phyloP scores from a whole-genome alignment of 2,888 invertebrate species.

The Aelia acuminata region DNA sequence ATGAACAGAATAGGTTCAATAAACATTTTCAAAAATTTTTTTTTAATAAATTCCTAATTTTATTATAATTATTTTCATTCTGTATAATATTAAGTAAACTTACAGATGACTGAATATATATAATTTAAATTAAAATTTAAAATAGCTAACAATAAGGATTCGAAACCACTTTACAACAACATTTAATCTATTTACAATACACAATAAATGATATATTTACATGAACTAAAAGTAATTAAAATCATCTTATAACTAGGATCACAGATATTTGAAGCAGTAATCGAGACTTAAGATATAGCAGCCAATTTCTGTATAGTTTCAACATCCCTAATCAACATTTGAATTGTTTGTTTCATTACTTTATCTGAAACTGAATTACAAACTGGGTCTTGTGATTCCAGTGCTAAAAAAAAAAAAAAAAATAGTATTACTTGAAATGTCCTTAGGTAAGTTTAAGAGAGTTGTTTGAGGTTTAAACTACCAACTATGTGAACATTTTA shows the following conservation, averaged over 20 bases:
- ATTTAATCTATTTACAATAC: conserved; percentile 36
- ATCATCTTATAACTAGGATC: conserved; percentile 29
- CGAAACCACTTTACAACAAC: not conserved
- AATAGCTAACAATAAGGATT: not conserved
- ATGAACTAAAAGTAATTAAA: conserved; percentile 2
- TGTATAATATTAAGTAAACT: not conserved
- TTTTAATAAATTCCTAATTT: not conserved
- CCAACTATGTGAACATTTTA: not conserved
- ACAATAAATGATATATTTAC: not conserved
- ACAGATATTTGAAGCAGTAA: conserved; percentile 31
- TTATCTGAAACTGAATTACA: conserved; percentile 73
- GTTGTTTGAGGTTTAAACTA: too few species aligned
- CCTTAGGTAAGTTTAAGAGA: not conserved
- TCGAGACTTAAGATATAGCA: conserved; percentile 67
- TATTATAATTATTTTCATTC: not conserved
- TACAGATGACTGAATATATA: not conserved
- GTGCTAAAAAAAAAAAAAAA: conserved; percentile 65
- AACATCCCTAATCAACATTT: conserved; percentile 82
- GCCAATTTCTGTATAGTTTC: conserved; percentile 79
- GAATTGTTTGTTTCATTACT: conserved; percentile 78
- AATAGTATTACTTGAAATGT: not conserved
- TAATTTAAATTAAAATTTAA: not conserved
- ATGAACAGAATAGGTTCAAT: not conserved
- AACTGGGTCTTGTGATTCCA: conserved; percentile 67
- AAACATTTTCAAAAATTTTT: not conserved